phyloP scores from a whole-genome alignment of 2,797 vertebrate species.

The Lophius americanus region DNA sequence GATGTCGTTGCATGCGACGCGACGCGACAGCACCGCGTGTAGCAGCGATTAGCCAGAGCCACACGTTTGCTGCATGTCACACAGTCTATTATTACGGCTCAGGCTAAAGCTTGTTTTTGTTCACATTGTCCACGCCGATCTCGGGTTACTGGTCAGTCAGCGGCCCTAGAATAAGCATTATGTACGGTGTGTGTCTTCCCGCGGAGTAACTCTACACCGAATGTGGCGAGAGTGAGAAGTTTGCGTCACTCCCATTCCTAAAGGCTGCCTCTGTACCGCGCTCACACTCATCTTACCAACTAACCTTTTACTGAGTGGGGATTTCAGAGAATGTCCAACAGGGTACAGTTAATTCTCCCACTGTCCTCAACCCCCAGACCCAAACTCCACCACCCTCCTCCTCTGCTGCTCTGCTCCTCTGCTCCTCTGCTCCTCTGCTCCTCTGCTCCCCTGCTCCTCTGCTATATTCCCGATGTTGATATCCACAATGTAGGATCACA shows the following conservation, averaged over 20 bases:
- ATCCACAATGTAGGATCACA: too few species aligned
- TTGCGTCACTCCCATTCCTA: constrained; percentile 48
- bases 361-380: constrained; percentile 14
- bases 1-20: neutral
- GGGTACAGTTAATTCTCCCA: constrained; percentile 64
- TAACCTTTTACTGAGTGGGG: constrained; percentile 43
- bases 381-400: neutral
- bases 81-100: too few species aligned
- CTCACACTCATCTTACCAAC: constrained; percentile 39
- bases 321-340: constrained; percentile 38
- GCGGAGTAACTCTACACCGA: constrained; percentile 53
- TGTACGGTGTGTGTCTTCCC: constrained; percentile 50
- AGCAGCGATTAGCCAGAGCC: neutral
- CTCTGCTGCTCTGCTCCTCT: neutral
- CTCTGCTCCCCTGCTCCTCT: too few species aligned
- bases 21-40: too few species aligned
- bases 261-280: constrained; percentile 4
- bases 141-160: constrained; percentile 39
- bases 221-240: constrained; percentile 16
- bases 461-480: too few species aligned
- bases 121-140: neutral
- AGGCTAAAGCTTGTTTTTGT: neutral
- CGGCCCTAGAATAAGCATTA: constrained; percentile 39
- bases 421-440: neutral
- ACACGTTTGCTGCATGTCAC: constrained; percentile 23